These are phyloP conservation scores for Odontothrips loti DNA, from an alignment of 2,888 invertebrate genomes.

Conservation along the genomic window DNA sequence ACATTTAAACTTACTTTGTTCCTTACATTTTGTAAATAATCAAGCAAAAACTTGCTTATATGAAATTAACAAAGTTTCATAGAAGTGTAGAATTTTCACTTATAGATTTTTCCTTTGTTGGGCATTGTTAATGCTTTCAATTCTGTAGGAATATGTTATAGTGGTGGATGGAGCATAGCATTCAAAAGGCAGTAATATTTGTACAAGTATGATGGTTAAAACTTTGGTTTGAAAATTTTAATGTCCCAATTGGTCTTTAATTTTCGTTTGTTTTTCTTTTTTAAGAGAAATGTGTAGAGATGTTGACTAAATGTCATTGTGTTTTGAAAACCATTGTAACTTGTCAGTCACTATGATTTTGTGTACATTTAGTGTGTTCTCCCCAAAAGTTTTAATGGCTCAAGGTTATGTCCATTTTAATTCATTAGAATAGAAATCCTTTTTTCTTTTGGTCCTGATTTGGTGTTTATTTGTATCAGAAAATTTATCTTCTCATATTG, in stretches of 20 bases:
- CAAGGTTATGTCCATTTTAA: too few species aligned
- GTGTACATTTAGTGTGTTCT: too few species aligned
- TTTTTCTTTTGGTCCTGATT: background rate
- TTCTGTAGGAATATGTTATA: too few species aligned
- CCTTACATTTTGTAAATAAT: constrained; percentile 18
- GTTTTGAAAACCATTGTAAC: background rate
- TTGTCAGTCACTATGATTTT: too few species aligned
- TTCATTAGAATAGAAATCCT: background rate
- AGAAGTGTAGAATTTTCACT: background rate
- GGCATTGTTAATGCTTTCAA: background rate
- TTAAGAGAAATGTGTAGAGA: background rate
- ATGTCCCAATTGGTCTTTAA: background rate
- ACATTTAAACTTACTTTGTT: constrained; percentile 13
- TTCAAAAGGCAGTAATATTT: background rate
- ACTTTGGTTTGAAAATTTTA: background rate
- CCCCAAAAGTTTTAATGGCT: too few species aligned
- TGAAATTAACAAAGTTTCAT: background rate
- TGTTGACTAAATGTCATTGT: background rate
- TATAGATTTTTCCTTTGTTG: background rate
- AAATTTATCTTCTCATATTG: background rate
- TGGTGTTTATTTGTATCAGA: background rate
- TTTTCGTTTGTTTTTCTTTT: background rate
- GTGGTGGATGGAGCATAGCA: background rate
- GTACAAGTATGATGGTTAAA: background rate
- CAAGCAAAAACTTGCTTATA: constrained; percentile 5